Evolutionary conservation across 2,888 invertebrate genomes (phyloP).

Genomic region (Lasius platythorax): DNA sequence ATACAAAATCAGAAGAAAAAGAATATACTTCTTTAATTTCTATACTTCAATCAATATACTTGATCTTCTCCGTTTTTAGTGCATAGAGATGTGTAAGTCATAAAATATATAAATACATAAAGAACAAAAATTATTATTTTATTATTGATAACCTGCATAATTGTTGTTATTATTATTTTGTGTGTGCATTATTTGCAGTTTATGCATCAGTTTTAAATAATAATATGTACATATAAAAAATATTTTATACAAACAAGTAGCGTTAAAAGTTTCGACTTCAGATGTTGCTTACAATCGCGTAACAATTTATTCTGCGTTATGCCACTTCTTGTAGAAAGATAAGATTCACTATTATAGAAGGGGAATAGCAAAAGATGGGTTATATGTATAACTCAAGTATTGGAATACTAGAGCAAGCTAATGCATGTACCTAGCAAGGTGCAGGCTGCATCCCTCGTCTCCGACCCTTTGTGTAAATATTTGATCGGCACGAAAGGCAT

Average conservation of each 20-base stretch:
- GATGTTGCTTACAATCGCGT: not conserved
- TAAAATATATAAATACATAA: not conserved
- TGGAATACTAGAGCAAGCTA: constrained; percentile 13
- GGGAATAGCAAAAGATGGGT: constrained; percentile 10
- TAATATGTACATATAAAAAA: not conserved
- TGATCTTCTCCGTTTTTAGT: not conserved
- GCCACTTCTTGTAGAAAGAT: not conserved
- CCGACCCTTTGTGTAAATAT: constrained; percentile 42
- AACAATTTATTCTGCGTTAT: not conserved
- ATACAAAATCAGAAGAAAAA: not conserved
- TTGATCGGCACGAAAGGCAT: constrained; percentile 48
- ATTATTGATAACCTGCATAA: constrained; percentile 1
- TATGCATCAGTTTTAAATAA: no score
- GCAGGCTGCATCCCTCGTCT: constrained; percentile 18
- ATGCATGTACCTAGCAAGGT: constrained; percentile 16
- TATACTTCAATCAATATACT: not conserved
- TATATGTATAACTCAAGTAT: constrained; percentile 34
- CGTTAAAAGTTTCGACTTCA: not conserved
- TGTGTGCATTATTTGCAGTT: no score
- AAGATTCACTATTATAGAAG: constrained; percentile 1
- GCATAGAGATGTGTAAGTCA: not conserved
- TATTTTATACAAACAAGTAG: not conserved
- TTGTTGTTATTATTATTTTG: not conserved
- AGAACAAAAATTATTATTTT: not conserved
- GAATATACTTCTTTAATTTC: not conserved